Evolutionary conservation across 2,113 vertebrate species (phyloP).

Genomic region (Columbina picui): DNA sequence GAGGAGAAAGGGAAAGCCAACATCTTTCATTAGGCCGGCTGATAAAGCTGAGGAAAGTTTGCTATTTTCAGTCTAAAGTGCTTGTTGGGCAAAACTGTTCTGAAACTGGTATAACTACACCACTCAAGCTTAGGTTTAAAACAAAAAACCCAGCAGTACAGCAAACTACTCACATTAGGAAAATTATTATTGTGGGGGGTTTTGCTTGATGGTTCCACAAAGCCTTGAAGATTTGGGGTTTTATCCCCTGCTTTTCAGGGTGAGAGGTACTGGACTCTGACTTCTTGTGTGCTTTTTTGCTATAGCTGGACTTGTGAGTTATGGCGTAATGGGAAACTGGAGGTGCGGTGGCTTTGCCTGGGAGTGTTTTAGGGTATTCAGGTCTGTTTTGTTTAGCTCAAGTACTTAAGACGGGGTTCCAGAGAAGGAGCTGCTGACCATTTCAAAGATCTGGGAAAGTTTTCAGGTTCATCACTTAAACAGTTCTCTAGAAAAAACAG

Average conservation of each 20-base stretch:
- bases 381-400: background rate
- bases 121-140: background rate
- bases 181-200: rapidly evolving
- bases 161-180: rapidly evolving
- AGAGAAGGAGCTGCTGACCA: background rate
- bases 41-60: background rate
- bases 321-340: background rate
- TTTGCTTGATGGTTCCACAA: background rate
- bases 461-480: background rate
- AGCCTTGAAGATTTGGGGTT: background rate
- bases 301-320: background rate
- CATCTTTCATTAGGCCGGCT: background rate
- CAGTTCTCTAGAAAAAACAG: background rate
- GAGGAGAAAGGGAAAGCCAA: background rate
- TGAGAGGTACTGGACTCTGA: background rate
- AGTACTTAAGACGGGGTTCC: background rate
- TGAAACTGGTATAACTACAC: background rate
- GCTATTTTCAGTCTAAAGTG: background rate
- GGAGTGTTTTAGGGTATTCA: background rate
- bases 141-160: background rate
- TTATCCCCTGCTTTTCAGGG: background rate
- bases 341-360: background rate
- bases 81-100: background rate
- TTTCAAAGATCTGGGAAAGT: background rate
- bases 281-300: background rate